Conservation (phyloP, 2,113 vertebrate species). For the Tor tambroides region DNA sequence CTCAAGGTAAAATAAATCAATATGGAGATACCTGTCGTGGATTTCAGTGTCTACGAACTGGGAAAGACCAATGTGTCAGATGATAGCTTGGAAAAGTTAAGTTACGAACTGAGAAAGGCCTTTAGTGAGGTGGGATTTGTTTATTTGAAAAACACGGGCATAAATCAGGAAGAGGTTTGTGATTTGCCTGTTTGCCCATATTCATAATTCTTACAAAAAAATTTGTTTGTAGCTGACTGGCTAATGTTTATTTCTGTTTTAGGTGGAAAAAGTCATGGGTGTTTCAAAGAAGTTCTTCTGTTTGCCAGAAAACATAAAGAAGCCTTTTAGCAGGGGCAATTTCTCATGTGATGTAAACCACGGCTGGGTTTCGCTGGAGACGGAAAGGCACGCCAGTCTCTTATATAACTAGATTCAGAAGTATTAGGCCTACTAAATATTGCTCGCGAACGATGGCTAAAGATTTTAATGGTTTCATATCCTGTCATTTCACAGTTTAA, state of each 20-base stretch:
- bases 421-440: too few species aligned
- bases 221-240: too few species aligned
- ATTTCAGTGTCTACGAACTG: conserved; percentile 66
- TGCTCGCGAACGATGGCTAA: too few species aligned
- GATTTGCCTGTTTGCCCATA: too few species aligned
- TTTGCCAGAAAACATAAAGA: conserved; percentile 70
- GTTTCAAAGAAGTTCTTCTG: conserved; percentile 70
- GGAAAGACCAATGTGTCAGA: background rate
- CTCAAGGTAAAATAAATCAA: background rate
- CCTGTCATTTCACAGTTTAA: conserved; percentile 20
- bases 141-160: conserved; percentile 74
- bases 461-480: too few species aligned
- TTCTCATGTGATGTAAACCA: conserved; percentile 17
- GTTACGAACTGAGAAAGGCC: conserved; percentile 59
- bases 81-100: conserved; percentile 53
- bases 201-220: too few species aligned
- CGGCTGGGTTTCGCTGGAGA: too few species aligned
- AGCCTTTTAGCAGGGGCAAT: conserved; percentile 59
- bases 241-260: background rate
- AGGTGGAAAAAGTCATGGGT: conserved; percentile 70
- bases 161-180: conserved; percentile 69
- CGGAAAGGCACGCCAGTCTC: too few species aligned
- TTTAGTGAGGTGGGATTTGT: conserved; percentile 74
- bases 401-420: too few species aligned
- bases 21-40: conserved; percentile 75